Conservation (phyloP, 2,888 invertebrate genomes). For the Volucella inflata region DNA sequence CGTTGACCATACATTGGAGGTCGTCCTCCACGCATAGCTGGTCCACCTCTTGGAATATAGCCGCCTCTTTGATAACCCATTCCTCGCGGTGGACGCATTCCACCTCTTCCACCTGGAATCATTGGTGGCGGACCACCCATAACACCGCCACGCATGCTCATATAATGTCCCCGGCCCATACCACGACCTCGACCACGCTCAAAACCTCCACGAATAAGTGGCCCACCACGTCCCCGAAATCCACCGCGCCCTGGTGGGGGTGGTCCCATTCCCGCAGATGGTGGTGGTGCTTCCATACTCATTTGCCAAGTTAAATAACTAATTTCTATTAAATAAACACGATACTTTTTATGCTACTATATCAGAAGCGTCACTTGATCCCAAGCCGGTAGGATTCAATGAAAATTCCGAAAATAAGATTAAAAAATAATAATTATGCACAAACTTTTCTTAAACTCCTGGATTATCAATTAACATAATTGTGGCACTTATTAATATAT, state of each 20-base stretch:
- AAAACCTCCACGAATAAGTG: slow-evolving; percentile 82
- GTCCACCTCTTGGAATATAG: slow-evolving; percentile 75
- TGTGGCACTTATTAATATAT: slow-evolving; percentile 8
- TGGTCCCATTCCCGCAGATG: slow-evolving; percentile 77
- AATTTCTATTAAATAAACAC: slow-evolving; percentile 1
- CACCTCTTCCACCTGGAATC: slow-evolving; percentile 81
- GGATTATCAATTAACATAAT: slow-evolving; percentile 20
- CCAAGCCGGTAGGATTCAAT: slow-evolving; percentile 42
- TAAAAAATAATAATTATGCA: background rate
- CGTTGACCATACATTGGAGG: slow-evolving; percentile 82
- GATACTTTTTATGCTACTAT: slow-evolving; percentile 13
- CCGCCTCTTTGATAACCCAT: slow-evolving; percentile 80
- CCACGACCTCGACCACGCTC: slow-evolving; percentile 83
- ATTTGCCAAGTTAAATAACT: slow-evolving; percentile 14
- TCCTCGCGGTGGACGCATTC: slow-evolving; percentile 81
- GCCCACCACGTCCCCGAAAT: slow-evolving; percentile 81
- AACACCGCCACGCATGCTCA: slow-evolving; percentile 81
- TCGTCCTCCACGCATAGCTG: slow-evolving; percentile 80
- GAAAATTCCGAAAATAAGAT: background rate
- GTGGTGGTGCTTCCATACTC: slow-evolving; percentile 76
- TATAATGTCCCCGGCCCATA: slow-evolving; percentile 83
- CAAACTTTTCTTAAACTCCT: slow-evolving; percentile 31
- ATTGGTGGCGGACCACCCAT: slow-evolving; percentile 76
- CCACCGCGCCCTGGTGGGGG: slow-evolving; percentile 81
- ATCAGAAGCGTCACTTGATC: slow-evolving; percentile 48